Conservation (phyloP, 2,797 vertebrate genomes). For the Artibeus lituratus region DNA sequence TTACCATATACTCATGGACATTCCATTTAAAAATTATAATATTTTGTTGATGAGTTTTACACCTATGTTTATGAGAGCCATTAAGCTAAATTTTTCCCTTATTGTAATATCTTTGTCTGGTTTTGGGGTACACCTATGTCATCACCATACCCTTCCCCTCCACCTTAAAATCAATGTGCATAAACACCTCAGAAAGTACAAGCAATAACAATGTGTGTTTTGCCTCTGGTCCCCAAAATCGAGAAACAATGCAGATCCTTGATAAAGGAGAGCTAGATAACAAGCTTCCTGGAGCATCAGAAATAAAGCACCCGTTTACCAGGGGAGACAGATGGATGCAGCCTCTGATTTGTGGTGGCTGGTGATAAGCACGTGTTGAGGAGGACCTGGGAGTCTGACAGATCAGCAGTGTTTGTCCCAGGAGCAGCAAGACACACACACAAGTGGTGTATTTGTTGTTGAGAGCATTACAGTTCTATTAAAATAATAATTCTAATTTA, state of each 20-base stretch:
- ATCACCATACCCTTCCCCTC: not conserved
- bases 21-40: too few species aligned
- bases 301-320: not conserved
- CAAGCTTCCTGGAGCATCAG: not conserved
- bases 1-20: not conserved
- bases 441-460: not conserved
- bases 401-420: not conserved
- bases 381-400: not conserved
- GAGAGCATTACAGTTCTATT: not conserved
- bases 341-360: not conserved
- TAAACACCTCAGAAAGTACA: not conserved
- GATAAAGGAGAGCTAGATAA: not conserved
- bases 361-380: not conserved
- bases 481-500: conserved; percentile 6
- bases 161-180: not conserved
- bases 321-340: not conserved
- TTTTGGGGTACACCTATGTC: not conserved
- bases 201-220: not conserved
- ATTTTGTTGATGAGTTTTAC: not conserved
- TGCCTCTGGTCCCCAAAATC: not conserved
- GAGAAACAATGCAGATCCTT: not conserved
- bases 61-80: not conserved
- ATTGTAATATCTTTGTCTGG: not conserved
- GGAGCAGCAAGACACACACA: not conserved
- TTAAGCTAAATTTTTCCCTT: not conserved